Percentiles rank a stretch among this genome's conserved stretches.
phyloP scores from a whole-genome alignment of 37 sponge, comb jelly and placozoan genomes.

The Spongilla lacustris region DNA sequence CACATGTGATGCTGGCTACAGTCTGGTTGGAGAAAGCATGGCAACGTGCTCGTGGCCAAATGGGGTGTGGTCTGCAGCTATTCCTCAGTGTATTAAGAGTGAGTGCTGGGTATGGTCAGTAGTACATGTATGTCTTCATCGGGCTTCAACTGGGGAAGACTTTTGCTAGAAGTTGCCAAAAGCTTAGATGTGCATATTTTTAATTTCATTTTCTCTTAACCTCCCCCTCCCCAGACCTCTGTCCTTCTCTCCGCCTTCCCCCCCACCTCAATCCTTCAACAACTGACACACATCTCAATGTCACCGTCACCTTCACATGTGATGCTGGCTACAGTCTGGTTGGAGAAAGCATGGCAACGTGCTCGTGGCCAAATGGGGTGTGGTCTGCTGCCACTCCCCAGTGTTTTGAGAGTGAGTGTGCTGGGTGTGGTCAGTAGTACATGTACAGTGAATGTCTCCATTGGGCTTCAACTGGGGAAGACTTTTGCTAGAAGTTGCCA shows the following conservation, averaged over 20 bases:
- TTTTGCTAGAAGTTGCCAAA: too few relatives aligned
- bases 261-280: background rate
- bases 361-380: background rate
- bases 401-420: background rate
- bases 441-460: too few relatives aligned
- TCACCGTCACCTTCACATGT: background rate
- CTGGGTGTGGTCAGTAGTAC: too few relatives aligned
- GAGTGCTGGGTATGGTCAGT: too few relatives aligned
- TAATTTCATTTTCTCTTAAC: too few relatives aligned
- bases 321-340: slow-evolving; percentile 10
- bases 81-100: background rate
- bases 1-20: background rate
- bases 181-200: too few relatives aligned
- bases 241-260: background rate
- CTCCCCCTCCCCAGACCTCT: background rate
- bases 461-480: too few relatives aligned
- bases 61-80: background rate
- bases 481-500: too few relatives aligned
- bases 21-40: too few relatives aligned
- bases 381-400: background rate
- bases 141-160: too few relatives aligned
- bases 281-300: background rate
- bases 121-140: too few relatives aligned
- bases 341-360: background rate
- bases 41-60: background rate